Base-by-base conservation (phyloP, 2,888 invertebrate species). In the Cephus sareptanus region DNA sequence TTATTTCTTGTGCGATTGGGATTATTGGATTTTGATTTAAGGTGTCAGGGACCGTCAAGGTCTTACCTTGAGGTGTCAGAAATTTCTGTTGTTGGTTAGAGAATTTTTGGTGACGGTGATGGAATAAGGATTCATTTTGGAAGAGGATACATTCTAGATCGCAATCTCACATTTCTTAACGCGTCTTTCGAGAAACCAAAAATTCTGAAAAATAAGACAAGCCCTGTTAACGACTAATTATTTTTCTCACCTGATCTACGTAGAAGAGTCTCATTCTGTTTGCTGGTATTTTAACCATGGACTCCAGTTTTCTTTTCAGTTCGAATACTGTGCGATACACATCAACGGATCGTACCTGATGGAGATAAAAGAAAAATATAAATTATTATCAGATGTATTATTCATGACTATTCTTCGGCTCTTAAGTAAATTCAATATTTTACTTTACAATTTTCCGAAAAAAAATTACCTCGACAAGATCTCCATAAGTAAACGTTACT, bases 231-330 rank as follows among this genome's bases (percentile, higher is more conserved):
- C 73, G 71, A 37, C 0, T 73, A 75, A 33, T 9, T 33, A 78
- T 75, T 70, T 34, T 34, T 23, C 40, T 85, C 76, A 91, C 96
- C 91, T 97, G 96, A 90, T 98, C 98, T 13, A 97, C 94, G 90
- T 98, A 98, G 92, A 95, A 98, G 33, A 98, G 93, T 82, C 97
- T 94, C 96, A 98, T 97, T 92, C 96, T 96, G 76, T 95, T 94
- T 0, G 96, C 95, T 56, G 97, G 95, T 90, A 98, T 95, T 77
- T 97, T 96, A 76, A 97, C 95, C 89, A 97, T 93, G 68, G 95
- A 93, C 90, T 97, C 97, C 87, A 97, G 92, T 84, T 96, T 95
- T 73, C 94, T 93, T 92, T 97, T 97, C 82, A 97, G 92, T 90
- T 98, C 97, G 79, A 94, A 94, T 30, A 98, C 97, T 74, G 95